Base-by-base conservation (phyloP, 2,888 invertebrate species). In the Tricholauxania praeusta region DNA sequence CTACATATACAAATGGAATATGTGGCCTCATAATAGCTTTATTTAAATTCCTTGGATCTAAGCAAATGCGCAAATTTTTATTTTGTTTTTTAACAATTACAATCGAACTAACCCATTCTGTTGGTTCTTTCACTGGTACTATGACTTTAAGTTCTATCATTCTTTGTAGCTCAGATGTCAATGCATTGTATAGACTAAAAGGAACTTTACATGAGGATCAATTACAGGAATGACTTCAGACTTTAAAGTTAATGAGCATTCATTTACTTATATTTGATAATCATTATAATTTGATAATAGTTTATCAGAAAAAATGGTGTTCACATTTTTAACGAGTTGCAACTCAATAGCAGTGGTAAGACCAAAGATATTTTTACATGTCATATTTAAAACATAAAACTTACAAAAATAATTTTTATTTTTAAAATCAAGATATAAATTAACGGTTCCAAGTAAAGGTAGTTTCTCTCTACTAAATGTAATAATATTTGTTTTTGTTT, bases 11-110 rank as follows among this genome's bases (percentile, higher is more conserved):
- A 66, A 76, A 73, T 32, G 72, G 62, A 64, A 53, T 77, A 70
- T 74, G 74, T 15, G 75, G 68, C 17, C 77, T 55, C 10, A 73
- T 53, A 52, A 78, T 66, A 5, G 67, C 76, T 19, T 74, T 76
- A 57, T 76, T 78, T 65, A 76, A 68, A 73, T 75, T 76, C 73
- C 75, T 71, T 8, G 76, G 76, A 22, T 78, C 78, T 49, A 77
- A 52, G 59, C 77, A 75, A 6, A 77, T 15, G 32, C 75, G 64
- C 14, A 78, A 53, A n/a, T 48, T 75, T 12, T 74, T 74, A 73
- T 74, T 78, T 0, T 74, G 60, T 69, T 76, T 77, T 53, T 62
- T 65, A 7, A 76, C 74, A 0, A 75, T 28, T 0, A 78, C 77
- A 53, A 77, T 74, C 8, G 74, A 77, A 63, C 57, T 77, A 12